These are phyloP conservation scores for Piprites chloris DNA, from an alignment of 2,113 vertebrate species.

Conservation along the genomic window DNA sequence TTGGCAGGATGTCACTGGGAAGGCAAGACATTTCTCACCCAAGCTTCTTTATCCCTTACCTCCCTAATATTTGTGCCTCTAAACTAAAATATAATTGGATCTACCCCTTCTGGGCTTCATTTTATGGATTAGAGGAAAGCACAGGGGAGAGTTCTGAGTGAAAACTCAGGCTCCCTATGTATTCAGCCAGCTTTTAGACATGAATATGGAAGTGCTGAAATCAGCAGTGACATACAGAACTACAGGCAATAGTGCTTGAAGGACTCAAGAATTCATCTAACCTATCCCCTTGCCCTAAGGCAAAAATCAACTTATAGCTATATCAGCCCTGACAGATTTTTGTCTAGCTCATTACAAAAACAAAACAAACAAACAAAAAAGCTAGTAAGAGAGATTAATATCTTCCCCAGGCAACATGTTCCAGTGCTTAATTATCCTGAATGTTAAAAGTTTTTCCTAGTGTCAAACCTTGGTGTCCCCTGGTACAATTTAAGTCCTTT, in stretches of 20 bases:
- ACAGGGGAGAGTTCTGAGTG: not conserved
- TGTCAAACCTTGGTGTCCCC: not conserved
- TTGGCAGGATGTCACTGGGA: not conserved
- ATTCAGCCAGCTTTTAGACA: not conserved
- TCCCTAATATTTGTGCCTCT: not conserved
- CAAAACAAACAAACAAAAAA: not conserved
- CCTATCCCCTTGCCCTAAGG: not conserved
- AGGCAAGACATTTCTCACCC: not conserved
- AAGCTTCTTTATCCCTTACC: not conserved
- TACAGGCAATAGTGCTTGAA: not conserved
- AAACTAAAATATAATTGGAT: constrained; percentile 18
- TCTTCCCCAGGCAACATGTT: not conserved
- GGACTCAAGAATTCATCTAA: not conserved
- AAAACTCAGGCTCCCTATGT: not conserved
- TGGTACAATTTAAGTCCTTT: not conserved
- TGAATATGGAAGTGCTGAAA: constrained; percentile 24
- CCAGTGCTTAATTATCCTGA: not conserved
- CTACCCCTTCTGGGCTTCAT: not conserved
- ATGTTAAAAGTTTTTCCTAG: not conserved
- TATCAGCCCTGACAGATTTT: not conserved
- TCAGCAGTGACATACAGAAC: not conserved
- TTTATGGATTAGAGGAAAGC: not conserved
- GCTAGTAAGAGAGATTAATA: not conserved
- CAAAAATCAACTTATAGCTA: constrained; percentile 6
- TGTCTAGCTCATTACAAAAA: not conserved